phyloP scores from a whole-genome alignment of 2,113 vertebrate genomes.

The Paracyprichromis sp. region DNA sequence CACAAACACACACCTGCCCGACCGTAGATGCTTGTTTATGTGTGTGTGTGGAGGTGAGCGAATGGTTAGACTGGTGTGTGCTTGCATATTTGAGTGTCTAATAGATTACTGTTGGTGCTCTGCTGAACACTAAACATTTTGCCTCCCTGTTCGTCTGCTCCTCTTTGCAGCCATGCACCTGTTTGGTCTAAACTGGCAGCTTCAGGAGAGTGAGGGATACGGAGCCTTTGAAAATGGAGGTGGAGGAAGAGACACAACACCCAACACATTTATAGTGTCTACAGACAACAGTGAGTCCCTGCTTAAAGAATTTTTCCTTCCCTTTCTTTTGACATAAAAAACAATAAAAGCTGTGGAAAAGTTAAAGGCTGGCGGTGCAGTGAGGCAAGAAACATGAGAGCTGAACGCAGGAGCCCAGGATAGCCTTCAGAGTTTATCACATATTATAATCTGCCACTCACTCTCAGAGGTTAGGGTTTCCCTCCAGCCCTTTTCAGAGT shows the following conservation, averaged over 20 bases:
- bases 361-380: background rate
- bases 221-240: slow-evolving; percentile 92
- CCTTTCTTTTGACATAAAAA: background rate
- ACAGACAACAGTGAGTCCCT: slow-evolving; percentile 83
- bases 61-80: background rate
- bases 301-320: background rate
- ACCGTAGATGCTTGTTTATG: background rate
- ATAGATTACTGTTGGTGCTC: background rate
- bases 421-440: background rate
- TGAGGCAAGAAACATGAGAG: background rate
- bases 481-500: background rate
- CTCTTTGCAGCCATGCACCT: slow-evolving; percentile 88
- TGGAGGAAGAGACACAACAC: slow-evolving; percentile 82
- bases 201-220: slow-evolving; percentile 91
- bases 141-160: background rate
- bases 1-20: background rate
- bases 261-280: slow-evolving; percentile 84
- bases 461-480: background rate
- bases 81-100: background rate
- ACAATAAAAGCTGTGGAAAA: background rate
- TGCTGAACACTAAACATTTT: background rate
- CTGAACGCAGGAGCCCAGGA: background rate
- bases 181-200: slow-evolving; percentile 97
- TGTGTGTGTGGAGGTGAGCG: background rate
- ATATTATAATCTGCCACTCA: background rate